phyloP scores from a whole-genome alignment of 2,113 vertebrate species.

The Mormyrus iriodes region DNA sequence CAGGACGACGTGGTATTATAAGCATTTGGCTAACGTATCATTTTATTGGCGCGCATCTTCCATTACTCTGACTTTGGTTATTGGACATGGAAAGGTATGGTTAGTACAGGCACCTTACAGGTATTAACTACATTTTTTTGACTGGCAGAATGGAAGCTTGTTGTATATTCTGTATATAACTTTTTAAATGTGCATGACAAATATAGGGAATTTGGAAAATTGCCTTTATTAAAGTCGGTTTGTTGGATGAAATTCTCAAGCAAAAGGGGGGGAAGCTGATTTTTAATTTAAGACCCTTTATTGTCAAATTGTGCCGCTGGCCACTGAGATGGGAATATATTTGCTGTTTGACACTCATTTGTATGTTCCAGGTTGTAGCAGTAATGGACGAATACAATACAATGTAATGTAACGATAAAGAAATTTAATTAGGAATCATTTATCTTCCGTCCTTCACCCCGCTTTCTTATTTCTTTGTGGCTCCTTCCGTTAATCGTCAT shows the following conservation, averaged over 20 bases:
- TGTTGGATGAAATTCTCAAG: slow-evolving; percentile 44
- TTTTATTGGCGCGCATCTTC: slow-evolving; percentile 17
- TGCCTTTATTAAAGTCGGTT: slow-evolving; percentile 48
- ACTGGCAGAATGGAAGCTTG: slow-evolving; percentile 18
- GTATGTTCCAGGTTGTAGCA: slow-evolving; percentile 30
- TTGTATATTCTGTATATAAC: slow-evolving; percentile 58
- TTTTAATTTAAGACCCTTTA: slow-evolving; percentile 38
- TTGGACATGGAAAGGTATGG: slow-evolving; percentile 9
- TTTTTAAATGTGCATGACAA: slow-evolving; percentile 48
- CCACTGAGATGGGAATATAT: slow-evolving; percentile 61
- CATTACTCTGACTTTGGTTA: slow-evolving; percentile 16
- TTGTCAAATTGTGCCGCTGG: slow-evolving; percentile 46
- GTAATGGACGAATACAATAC: slow-evolving; percentile 42
- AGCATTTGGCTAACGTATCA: slow-evolving; percentile 26
- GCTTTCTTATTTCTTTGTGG: slow-evolving; percentile 45
- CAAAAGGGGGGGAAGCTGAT: slow-evolving; percentile 44
- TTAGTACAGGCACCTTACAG: slow-evolving; percentile 14
- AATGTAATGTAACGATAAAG: background rate
- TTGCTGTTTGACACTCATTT: slow-evolving; percentile 35
- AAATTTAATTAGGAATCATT: background rate
- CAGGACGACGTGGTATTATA: background rate
- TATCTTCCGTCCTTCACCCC: background rate
- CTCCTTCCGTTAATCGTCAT: slow-evolving; percentile 27
- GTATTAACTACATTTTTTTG: slow-evolving; percentile 3
- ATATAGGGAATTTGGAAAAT: slow-evolving; percentile 40